These are phyloP conservation scores for Oncorhynchus masou DNA, from an alignment of 2,113 vertebrate genomes.

Conservation along the genomic window DNA sequence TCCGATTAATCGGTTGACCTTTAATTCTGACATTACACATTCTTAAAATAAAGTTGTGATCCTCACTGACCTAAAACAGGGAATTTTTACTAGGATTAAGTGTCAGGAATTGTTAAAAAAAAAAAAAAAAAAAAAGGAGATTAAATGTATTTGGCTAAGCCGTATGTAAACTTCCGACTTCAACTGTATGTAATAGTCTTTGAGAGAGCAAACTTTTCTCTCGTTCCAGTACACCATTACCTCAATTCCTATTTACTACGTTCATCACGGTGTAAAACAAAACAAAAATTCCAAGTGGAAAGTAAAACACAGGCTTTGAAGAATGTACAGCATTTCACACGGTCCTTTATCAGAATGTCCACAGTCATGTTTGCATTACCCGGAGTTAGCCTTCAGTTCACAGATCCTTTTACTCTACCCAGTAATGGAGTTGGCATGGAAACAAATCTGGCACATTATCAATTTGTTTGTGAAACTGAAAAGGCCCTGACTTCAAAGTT, in stretches of 20 bases:
- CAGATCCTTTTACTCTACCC: constrained; percentile 6
- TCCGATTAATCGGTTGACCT: too few species aligned
- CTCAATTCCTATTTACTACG: background rate
- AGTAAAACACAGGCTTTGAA: constrained; percentile 6
- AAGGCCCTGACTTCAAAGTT: constrained; percentile 20
- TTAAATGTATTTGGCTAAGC: too few species aligned
- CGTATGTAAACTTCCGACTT: too few species aligned
- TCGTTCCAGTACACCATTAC: background rate
- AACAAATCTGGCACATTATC: constrained; percentile 19
- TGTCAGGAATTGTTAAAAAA: too few species aligned
- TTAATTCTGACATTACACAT: too few species aligned
- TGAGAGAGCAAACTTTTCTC: background rate
- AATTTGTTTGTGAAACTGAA: constrained; percentile 14
- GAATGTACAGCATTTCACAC: constrained; percentile 21
- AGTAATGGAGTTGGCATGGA: constrained; percentile 11
- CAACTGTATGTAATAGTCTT: too few species aligned
- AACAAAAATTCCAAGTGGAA: background rate
- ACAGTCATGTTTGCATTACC: constrained; percentile 27
- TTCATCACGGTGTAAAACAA: background rate
- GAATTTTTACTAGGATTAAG: too few species aligned
- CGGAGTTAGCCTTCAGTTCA: constrained; percentile 18
- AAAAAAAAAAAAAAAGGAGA: too few species aligned
- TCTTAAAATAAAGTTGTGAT: too few species aligned
- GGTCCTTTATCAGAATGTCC: constrained; percentile 25
- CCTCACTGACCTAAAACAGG: too few species aligned